phyloP scores from a whole-genome alignment of 1,140 invertebrate species.

The Oryctes rhinoceros region DNA sequence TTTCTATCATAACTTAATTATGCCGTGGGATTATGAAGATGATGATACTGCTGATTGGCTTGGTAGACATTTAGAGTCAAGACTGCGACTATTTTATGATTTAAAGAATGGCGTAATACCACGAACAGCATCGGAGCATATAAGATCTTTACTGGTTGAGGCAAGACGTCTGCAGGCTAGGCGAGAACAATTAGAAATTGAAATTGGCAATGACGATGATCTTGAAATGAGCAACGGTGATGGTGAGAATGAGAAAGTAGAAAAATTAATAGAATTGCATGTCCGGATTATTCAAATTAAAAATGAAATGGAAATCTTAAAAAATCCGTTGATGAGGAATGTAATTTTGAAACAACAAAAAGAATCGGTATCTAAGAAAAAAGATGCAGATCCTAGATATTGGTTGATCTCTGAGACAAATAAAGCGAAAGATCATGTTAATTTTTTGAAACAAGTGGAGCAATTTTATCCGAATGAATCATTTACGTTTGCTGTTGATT shows the following conservation, averaged over 20 bases:
- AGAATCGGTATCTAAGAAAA: slow-evolving; percentile 47
- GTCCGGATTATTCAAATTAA: slow-evolving; percentile 68
- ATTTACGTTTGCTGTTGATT: slow-evolving; percentile 58
- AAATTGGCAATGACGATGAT: slow-evolving; percentile 62
- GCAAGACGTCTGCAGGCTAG: slow-evolving; percentile 64
- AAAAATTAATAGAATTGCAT: slow-evolving; percentile 65
- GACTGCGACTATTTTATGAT: slow-evolving; percentile 69
- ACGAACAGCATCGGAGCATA: slow-evolving; percentile 64
- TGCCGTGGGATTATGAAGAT: slow-evolving; percentile 72
- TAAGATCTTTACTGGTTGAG: slow-evolving; percentile 66
- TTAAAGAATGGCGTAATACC: slow-evolving; percentile 64
- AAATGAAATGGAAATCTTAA: slow-evolving; percentile 68
- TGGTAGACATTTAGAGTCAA: slow-evolving; percentile 64
- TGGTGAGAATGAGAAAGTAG: slow-evolving; percentile 56
- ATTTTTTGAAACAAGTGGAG: slow-evolving; percentile 61
- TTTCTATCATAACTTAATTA: slow-evolving; percentile 69
- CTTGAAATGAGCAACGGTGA: slow-evolving; percentile 52
- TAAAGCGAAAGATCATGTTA: slow-evolving; percentile 61
- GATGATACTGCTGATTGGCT: slow-evolving; percentile 68
- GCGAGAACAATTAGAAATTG: slow-evolving; percentile 59
- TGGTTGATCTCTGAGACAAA: slow-evolving; percentile 65
- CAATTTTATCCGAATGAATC: slow-evolving; percentile 58
- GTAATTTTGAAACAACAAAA: slow-evolving; percentile 58
- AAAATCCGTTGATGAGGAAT: slow-evolving; percentile 68
- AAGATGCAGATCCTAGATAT: slow-evolving; percentile 34